Conservation (phyloP, 2,888 invertebrate genomes). For the Coenonympha arcania region DNA sequence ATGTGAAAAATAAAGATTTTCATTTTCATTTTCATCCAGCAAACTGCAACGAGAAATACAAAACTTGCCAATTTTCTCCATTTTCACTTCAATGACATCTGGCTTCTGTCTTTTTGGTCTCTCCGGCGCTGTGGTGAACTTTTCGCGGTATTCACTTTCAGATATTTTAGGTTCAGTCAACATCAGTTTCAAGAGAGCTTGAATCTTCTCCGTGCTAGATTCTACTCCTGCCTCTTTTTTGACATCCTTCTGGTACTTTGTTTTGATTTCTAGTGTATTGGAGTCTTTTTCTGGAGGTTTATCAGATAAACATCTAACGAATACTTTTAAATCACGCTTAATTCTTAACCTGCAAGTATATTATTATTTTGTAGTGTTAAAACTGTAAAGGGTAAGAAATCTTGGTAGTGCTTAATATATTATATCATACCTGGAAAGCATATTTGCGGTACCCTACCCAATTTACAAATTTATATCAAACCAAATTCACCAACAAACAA, state of each 20-base stretch:
- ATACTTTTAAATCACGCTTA: constrained; percentile 28
- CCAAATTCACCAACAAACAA: too few species aligned
- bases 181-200: constrained; percentile 57
- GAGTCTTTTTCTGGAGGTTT: constrained; percentile 45
- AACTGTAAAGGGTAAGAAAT: background rate
- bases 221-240: constrained; percentile 35
- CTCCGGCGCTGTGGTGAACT: constrained; percentile 53
- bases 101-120: constrained; percentile 38
- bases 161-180: constrained; percentile 51
- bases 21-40: too few species aligned
- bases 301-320: constrained; percentile 32
- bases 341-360: constrained; percentile 34
- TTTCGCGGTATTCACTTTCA: constrained; percentile 52
- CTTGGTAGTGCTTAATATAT: too few species aligned
- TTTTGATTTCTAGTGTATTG: constrained; percentile 37
- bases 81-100: constrained; percentile 50
- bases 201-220: constrained; percentile 56
- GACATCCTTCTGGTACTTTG: constrained; percentile 29
- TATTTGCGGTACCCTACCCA: too few species aligned
- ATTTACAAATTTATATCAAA: too few species aligned
- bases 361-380: too few species aligned
- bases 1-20: too few species aligned
- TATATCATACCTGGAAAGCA: constrained; percentile 27
- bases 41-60: too few species aligned
- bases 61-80: constrained; percentile 56